A percentile compares a stretch with the other conserved stretches of the same genome.
Evolutionary conservation across 2,797 vertebrate species (phyloP).

Genomic region (Crocidura indochinensis): DNA sequence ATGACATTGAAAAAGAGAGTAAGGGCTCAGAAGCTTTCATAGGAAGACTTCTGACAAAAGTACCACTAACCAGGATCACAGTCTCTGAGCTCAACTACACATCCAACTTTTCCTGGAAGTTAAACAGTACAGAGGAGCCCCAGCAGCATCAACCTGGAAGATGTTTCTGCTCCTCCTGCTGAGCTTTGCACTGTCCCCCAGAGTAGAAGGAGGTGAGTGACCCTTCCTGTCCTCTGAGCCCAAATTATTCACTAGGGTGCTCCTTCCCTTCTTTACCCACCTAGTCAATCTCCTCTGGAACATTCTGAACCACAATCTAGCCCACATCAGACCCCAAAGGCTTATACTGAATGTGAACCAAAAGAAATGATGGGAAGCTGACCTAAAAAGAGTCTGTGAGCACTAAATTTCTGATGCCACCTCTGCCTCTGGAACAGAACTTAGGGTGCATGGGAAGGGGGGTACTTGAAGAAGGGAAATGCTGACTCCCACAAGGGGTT

Average conservation of each 20-base stretch:
- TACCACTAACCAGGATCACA: background rate
- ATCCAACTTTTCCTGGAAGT: background rate
- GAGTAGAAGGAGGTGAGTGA: conserved; percentile 75
- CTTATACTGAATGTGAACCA: background rate
- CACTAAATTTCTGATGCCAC: background rate
- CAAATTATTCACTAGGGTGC: background rate
- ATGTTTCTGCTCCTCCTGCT: background rate
- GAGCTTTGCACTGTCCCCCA: conserved; percentile 16
- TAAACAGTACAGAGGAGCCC: background rate
- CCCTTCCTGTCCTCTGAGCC: background rate
- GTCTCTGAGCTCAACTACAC: background rate
- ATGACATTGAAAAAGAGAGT: background rate
- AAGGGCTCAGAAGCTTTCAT: background rate
- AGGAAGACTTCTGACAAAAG: background rate
- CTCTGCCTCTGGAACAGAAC: background rate
- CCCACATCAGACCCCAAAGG: background rate
- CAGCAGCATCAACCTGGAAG: background rate
- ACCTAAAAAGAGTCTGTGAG: background rate
- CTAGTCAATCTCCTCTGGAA: background rate
- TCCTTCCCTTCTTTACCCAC: background rate
- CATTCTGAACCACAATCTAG: background rate
- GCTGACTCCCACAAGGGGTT: background rate
- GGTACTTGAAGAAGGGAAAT: background rate
- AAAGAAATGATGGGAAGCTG: background rate
- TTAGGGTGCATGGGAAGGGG: background rate